Evolutionary conservation across 2,113 vertebrate genomes (phyloP).

Genomic region (Acrocephalus arundinaceus): DNA sequence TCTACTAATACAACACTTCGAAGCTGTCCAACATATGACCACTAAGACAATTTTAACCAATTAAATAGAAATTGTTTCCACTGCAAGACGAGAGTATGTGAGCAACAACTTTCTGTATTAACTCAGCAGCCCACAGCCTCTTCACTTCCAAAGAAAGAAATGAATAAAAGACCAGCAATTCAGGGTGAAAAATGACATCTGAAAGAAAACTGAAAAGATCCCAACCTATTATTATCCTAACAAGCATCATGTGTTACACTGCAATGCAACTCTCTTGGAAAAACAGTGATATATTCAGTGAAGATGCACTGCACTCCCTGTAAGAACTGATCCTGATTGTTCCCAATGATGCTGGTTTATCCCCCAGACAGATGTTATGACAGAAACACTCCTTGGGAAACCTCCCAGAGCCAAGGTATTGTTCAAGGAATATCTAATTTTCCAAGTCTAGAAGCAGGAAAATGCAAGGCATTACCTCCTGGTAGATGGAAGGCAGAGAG

Average conservation of each 20-base stretch:
- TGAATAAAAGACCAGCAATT: background rate
- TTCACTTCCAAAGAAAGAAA: background rate
- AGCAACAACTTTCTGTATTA: background rate
- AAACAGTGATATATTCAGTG: background rate
- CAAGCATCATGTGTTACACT: background rate
- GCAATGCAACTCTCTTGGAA: background rate
- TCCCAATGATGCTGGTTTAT: background rate
- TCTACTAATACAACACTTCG: background rate
- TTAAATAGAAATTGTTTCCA: background rate
- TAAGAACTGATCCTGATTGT: background rate
- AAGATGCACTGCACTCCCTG: background rate
- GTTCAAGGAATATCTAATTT: background rate
- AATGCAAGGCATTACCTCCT: background rate
- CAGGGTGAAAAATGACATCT: background rate
- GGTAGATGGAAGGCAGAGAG: background rate
- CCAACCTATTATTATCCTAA: background rate
- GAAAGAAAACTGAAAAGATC: background rate
- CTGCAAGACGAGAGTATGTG: background rate
- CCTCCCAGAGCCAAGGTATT: background rate
- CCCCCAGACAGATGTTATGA: background rate
- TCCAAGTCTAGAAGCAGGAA: background rate
- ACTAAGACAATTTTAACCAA: constrained; percentile 5
- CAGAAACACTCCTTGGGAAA: background rate
- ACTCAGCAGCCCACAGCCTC: background rate
- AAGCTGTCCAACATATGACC: background rate